phyloP scores from a whole-genome alignment of 1,140 invertebrate genomes.

The Latrodectus geometricus region DNA sequence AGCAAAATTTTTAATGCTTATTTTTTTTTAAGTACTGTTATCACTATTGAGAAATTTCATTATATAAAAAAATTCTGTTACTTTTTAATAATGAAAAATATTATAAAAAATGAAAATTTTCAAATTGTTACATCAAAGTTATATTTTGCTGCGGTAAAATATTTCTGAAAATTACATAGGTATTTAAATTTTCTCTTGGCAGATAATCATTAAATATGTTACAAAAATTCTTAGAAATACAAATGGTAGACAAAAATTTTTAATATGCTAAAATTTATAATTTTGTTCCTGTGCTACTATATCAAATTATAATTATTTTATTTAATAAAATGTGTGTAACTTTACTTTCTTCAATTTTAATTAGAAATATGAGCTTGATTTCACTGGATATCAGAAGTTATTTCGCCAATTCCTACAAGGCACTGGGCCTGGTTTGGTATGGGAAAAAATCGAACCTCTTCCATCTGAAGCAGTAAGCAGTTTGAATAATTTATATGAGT shows the following conservation, averaged over 20 bases:
- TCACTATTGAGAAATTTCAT: no score
- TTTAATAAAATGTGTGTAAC: not conserved
- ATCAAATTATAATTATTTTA: no score
- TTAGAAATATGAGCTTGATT: constrained; percentile 73
- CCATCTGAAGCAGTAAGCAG: constrained; percentile 81
- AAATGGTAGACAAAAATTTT: not conserved
- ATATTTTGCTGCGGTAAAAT: no score
- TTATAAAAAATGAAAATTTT: no score
- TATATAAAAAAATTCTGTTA: no score
- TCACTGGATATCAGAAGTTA: constrained; percentile 84
- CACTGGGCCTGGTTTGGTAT: constrained; percentile 87
- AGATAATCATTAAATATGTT: not conserved
- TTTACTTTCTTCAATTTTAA: constrained; percentile 56
- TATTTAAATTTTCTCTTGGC: no score
- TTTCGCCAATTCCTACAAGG: constrained; percentile 88
- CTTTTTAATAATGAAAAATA: no score
- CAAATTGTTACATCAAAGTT: no score
- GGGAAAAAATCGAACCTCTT: constrained; percentile 92
- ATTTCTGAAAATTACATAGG: no score
- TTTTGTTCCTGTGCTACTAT: no score
- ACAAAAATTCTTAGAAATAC: not conserved
- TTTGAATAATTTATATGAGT: not conserved
- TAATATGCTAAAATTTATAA: not conserved
- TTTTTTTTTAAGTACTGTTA: no score
- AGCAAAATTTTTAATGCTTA: no score